Conservation (phyloP, 1,140 invertebrate species). For the Polypedilum pembai region DNA sequence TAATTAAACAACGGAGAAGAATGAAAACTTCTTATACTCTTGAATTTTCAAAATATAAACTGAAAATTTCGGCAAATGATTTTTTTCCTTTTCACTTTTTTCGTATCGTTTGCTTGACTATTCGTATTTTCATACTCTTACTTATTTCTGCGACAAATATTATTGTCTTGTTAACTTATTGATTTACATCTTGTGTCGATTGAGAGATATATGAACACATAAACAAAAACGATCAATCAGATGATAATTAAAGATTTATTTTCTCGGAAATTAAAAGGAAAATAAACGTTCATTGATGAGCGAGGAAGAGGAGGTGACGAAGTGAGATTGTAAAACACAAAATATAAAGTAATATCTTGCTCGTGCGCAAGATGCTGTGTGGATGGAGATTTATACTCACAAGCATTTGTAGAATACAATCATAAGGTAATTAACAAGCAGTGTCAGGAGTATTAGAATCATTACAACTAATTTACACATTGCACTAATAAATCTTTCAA, state of each 20-base stretch:
- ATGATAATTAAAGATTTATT: not conserved
- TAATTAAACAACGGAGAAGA: no score
- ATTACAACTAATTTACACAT: conserved; percentile 25
- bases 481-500: conserved; percentile 14
- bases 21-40: no score
- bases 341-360: not conserved
- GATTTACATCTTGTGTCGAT: no score
- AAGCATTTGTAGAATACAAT: conserved; percentile 25
- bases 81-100: not conserved
- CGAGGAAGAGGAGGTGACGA: not conserved
- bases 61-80: not conserved
- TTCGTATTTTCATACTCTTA: not conserved
- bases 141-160: not conserved
- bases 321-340: not conserved
- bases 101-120: not conserved
- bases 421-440: conserved; percentile 24
- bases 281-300: not conserved
- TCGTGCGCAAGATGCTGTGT: not conserved
- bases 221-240: conserved; percentile 1
- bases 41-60: not conserved
- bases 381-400: not conserved
- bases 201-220: not conserved
- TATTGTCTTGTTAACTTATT: not conserved
- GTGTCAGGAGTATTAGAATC: conserved; percentile 21
- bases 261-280: not conserved